These are phyloP conservation scores for Aeoliscus strigatus DNA, from an alignment of 2,797 vertebrate species.

Conservation along the genomic window DNA sequence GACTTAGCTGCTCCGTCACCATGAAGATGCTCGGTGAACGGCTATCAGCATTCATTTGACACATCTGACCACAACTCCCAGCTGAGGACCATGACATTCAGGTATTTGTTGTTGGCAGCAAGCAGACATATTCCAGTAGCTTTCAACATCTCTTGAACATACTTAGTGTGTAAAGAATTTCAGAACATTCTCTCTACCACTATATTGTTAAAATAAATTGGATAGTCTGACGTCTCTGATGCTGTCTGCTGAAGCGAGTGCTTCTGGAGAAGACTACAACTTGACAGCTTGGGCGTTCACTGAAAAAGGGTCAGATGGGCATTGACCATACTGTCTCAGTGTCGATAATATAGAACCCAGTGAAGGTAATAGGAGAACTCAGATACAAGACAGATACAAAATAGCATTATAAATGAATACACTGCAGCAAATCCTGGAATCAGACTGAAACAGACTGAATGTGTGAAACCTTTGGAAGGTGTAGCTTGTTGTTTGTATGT, in stretches of 20 bases:
- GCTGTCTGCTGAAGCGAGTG: conserved; percentile 50
- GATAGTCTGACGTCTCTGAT: conserved; percentile 62
- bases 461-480: too few species aligned
- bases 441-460: too few species aligned
- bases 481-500: too few species aligned
- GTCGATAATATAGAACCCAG: too few species aligned
- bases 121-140: conserved; percentile 60
- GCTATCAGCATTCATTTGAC: background rate
- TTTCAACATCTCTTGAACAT: conserved; percentile 70
- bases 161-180: too few species aligned
- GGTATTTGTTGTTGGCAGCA: conserved; percentile 72
- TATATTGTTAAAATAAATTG: conserved; percentile 48
- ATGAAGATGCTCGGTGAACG: conserved; percentile 14
- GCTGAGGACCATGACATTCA: conserved; percentile 71
- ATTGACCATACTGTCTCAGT: background rate
- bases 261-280: conserved; percentile 59
- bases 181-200: background rate
- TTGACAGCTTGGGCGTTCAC: conserved; percentile 68
- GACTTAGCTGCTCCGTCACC: background rate
- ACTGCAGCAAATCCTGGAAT: too few species aligned
- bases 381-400: too few species aligned
- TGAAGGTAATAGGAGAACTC: background rate
- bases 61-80: conserved; percentile 45
- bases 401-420: too few species aligned
- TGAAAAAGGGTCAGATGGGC: conserved; percentile 65